Base-by-base conservation (phyloP, 2,113 vertebrate genomes). In the Poicephalus gulielmi region DNA sequence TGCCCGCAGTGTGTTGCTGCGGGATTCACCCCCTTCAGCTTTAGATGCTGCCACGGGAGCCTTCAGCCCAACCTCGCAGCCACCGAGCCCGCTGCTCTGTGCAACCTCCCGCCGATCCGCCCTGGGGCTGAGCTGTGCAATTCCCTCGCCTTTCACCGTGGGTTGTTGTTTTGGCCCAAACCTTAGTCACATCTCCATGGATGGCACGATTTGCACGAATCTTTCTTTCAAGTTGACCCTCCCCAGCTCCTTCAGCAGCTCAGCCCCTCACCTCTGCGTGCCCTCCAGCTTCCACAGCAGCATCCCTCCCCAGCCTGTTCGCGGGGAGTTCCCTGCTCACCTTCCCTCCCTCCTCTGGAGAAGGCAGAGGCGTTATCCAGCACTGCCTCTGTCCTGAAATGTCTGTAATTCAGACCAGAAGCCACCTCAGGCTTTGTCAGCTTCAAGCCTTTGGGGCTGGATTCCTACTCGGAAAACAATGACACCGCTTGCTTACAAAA, bases 271-370 rank as follows among this genome's bases (percentile, higher is more conserved):
- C 55, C 79, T 66, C 70, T 57, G 50, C 23, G 3, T 18, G 94
- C 77, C 84, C 75, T 92, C 80, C 74, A 44, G 85, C 55, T 64
- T 11, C 50, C 35, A 5, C 27, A 27, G 19, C 79, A 75, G 63
- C 55, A 63, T 35, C 2, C n/a, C 24, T 52, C 52, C 44, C 77
- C 50, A n/a, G 49, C 55, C 63, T 14, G 0, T 13, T 44, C 17
- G 50, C 88, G 25, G 73, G 95, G 90, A 80, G 79, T 67, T 69
- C 86, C 91, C 88, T 47, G 82, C 57, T 81, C 88, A 33, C 80
- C 93, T 71, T 50, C 13, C 37, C 68, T 50, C 13, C 37, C 68
- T 53, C 67, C 77, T 78, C 79, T n/a, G 59, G 60, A 69, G 64
- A 25, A 33, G 88, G 44, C 82, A 59, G 57, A 52, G 79, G 60